Percentiles rank a stretch among this genome's conserved stretches.
phyloP scores from a whole-genome alignment of 2,797 vertebrate species.

The Phataginus tetradactyla region DNA sequence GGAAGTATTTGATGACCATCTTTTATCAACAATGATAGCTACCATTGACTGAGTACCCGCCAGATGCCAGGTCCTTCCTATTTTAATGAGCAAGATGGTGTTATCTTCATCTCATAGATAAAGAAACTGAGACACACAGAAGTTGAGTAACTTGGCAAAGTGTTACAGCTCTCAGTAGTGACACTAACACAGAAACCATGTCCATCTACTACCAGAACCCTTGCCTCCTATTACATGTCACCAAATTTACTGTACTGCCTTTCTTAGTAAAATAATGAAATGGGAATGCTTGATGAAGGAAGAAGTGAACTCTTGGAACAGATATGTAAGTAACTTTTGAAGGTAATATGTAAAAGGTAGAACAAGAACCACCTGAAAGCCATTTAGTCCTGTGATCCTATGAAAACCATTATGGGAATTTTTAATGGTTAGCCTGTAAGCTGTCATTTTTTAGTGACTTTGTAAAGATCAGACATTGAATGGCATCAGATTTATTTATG shows the following conservation, averaged over 20 bases:
- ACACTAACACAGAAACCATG: not conserved
- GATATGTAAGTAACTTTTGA: not conserved
- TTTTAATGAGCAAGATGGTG: not conserved
- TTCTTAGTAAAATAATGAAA: not conserved
- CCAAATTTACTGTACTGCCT: not conserved
- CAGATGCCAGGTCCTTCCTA: not conserved
- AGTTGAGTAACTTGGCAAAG: not conserved
- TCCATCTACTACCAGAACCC: not conserved
- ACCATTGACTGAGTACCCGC: not conserved
- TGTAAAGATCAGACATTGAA: constrained; percentile 43
- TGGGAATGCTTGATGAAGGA: not conserved
- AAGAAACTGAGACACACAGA: not conserved
- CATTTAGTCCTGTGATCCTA: not conserved
- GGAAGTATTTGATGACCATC: constrained; percentile 27
- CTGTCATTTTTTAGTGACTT: not conserved
- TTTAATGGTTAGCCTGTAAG: not conserved
- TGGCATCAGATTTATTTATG: constrained; percentile 41
- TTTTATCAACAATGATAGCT: constrained; percentile 24
- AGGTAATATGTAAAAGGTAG: not conserved
- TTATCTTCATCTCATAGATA: not conserved
- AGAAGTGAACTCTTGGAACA: not conserved
- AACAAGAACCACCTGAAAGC: constrained; percentile 38
- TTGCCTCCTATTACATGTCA: not conserved
- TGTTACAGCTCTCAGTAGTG: constrained; percentile 11
- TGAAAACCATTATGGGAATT: not conserved